These are phyloP conservation scores for Sesia bembeciformis DNA, from an alignment of 2,888 invertebrate species.

Conservation along the genomic window DNA sequence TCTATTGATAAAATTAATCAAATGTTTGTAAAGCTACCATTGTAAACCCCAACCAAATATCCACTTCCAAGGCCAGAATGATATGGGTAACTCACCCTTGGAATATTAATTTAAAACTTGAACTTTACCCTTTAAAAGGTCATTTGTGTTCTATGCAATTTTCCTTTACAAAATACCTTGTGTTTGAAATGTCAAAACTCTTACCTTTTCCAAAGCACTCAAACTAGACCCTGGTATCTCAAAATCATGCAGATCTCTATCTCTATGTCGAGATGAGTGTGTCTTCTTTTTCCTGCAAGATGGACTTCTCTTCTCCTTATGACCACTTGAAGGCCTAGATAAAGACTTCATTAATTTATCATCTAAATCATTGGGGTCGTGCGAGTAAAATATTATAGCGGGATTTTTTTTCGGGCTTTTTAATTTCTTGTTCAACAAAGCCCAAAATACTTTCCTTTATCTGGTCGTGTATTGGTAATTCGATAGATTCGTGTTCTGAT, in stretches of 20 bases:
- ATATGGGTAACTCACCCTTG: no score
- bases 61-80: no score
- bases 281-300: conserved; percentile 65
- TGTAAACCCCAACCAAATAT: no score
- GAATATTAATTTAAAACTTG: no score
- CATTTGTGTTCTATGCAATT: no score
- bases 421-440: conserved; percentile 68
- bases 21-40: no score
- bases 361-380: conserved; percentile 63
- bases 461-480: conserved; percentile 74
- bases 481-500: conserved; percentile 70
- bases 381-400: conserved; percentile 66
- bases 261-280: conserved; percentile 59
- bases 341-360: conserved; percentile 59
- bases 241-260: conserved; percentile 64
- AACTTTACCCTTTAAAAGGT: no score
- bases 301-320: conserved; percentile 64
- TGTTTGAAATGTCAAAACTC: neutral
- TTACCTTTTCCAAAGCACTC: conserved; percentile 64
- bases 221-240: conserved; percentile 68
- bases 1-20: no score
- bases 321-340: conserved; percentile 63
- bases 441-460: conserved; percentile 68
- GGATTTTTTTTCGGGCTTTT: conserved; percentile 58
- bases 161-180: no score